Percentiles rank a stretch among this genome's conserved stretches.
phyloP scores from a whole-genome alignment of 2,113 vertebrate genomes.

The Thunnus maccoyii region DNA sequence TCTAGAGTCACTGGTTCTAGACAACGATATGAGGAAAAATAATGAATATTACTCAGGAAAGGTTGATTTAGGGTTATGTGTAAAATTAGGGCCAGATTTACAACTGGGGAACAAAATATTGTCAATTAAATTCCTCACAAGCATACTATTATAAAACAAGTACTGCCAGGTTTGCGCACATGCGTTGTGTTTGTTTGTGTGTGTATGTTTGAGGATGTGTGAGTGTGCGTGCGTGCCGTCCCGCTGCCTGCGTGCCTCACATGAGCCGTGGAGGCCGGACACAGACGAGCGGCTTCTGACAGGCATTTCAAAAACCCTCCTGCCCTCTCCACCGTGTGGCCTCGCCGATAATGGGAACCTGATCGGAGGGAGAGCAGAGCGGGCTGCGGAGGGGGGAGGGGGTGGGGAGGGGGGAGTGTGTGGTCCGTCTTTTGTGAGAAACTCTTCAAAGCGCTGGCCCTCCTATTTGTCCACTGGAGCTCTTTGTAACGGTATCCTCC shows the following conservation, averaged over 20 bases:
- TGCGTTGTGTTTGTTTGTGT: not conserved
- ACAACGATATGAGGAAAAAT: no score
- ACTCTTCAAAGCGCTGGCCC: conserved; percentile 75
- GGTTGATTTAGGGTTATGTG: no score
- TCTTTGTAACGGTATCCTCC: conserved; percentile 81
- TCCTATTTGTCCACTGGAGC: conserved; percentile 70
- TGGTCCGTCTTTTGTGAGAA: conserved; percentile 73
- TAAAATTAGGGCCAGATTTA: no score
- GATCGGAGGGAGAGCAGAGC: conserved; percentile 47
- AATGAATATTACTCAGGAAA: no score
- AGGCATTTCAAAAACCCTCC: conserved; percentile 68
- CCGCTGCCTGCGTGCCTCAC: not conserved
- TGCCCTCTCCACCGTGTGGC: conserved; percentile 57
- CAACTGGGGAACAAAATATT: not conserved
- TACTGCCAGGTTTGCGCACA: not conserved
- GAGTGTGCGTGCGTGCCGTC: not conserved
- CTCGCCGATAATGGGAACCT: conserved; percentile 70
- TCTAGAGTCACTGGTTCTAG: no score
- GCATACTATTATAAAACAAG: not conserved
- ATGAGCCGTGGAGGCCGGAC: conserved; percentile 37
- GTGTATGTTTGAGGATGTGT: not conserved
- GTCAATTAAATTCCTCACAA: not conserved
- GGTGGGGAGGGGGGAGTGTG: conserved; percentile 2
- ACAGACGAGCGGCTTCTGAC: conserved; percentile 68
- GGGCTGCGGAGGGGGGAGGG: conserved; percentile 25